These are phyloP conservation scores for Lepisosteus oculatus DNA, from an alignment of 2,113 vertebrate genomes.

Conservation along the genomic window DNA sequence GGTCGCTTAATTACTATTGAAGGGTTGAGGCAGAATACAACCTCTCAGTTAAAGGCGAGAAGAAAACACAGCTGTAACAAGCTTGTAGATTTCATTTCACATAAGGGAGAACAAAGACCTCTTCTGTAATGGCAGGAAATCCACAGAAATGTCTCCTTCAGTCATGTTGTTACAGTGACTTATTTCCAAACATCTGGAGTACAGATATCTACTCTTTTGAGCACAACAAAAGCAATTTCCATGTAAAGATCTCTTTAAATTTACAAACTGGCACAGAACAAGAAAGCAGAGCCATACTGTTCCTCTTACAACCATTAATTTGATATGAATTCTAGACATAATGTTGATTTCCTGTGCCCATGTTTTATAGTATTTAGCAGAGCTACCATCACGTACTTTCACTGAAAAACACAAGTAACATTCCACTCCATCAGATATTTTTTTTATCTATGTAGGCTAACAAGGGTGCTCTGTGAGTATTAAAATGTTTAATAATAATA, in stretches of 20 bases:
- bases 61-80: constrained; percentile 64
- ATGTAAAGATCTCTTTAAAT: constrained; percentile 34
- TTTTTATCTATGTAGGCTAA: not conserved
- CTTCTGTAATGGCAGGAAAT: constrained; percentile 78
- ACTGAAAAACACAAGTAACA: not conserved
- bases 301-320: constrained; percentile 51
- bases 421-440: not conserved
- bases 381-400: not conserved
- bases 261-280: constrained; percentile 45
- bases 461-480: too few relatives aligned
- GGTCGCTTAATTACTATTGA: too few relatives aligned
- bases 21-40: too few relatives aligned
- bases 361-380: not conserved
- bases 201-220: constrained; percentile 55
- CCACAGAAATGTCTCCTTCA: constrained; percentile 70
- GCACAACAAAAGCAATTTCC: not conserved
- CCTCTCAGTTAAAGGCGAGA: too few relatives aligned
- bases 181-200: constrained; percentile 70
- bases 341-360: not conserved
- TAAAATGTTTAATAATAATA: too few relatives aligned
- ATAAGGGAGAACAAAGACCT: constrained; percentile 66
- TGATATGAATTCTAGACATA: constrained; percentile 26
- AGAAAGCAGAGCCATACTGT: constrained; percentile 55
- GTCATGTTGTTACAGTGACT: constrained; percentile 71
- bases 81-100: constrained; percentile 64